phyloP scores from a whole-genome alignment of 2,113 vertebrate genomes.

The Raphicerus campestris region DNA sequence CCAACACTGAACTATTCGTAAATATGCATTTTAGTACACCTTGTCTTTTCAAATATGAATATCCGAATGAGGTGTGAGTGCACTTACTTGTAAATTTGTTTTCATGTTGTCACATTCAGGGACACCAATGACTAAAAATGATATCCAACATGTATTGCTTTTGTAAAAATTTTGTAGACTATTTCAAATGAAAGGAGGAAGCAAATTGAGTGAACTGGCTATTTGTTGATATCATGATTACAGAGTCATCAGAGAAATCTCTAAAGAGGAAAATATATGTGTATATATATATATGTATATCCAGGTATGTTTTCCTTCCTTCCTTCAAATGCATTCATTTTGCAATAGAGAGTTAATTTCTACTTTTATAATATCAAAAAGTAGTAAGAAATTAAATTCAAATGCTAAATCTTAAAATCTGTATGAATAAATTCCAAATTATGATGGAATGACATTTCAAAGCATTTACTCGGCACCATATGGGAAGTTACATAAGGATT shows the following conservation, averaged over 20 bases:
- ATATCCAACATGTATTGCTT: slow-evolving; percentile 11
- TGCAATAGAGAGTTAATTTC: slow-evolving; percentile 29
- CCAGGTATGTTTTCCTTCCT: slow-evolving; percentile 8
- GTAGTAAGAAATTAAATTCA: slow-evolving; percentile 46
- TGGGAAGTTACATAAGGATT: slow-evolving; percentile 52
- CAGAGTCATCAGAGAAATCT: background rate
- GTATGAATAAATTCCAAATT: slow-evolving; percentile 60
- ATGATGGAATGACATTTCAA: slow-evolving; percentile 52
- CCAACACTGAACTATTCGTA: slow-evolving; percentile 5
- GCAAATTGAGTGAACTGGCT: background rate
- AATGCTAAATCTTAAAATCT: slow-evolving; percentile 61
- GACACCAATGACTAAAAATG: background rate
- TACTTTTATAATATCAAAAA: slow-evolving; percentile 49
- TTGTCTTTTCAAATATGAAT: background rate
- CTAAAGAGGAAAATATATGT: background rate
- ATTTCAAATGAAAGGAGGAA: background rate
- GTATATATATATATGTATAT: no score
- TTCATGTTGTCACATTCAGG: slow-evolving; percentile 32
- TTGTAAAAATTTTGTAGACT: slow-evolving; percentile 10
- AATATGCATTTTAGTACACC: background rate
- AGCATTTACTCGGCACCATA: slow-evolving; percentile 53
- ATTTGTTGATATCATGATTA: background rate
- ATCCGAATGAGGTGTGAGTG: background rate
- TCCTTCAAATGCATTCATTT: slow-evolving; percentile 7
- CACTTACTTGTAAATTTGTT: background rate